Conservation (phyloP, 1,140 invertebrate species). For the Mya arenaria region DNA sequence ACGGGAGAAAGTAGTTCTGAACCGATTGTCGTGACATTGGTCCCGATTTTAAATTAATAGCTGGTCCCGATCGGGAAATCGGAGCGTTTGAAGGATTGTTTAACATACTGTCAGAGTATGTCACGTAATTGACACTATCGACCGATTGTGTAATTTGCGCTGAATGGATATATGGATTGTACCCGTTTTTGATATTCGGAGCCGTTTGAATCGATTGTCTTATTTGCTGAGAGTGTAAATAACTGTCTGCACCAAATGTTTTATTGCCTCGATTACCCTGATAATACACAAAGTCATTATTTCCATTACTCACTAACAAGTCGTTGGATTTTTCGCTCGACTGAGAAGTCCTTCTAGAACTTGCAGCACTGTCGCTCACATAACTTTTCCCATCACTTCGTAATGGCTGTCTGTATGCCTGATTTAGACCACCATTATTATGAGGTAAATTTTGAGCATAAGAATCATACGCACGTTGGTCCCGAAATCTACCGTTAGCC, state of each 20-base stretch:
- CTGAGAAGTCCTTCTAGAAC: slow-evolving; percentile 38
- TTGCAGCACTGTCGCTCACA: slow-evolving; percentile 17
- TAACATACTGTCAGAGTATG: slow-evolving; percentile 43
- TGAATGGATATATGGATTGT: slow-evolving; percentile 43
- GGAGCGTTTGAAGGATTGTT: slow-evolving; percentile 15
- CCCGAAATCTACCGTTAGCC: slow-evolving; percentile 9
- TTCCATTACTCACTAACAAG: background rate
- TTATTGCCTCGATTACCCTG: background rate
- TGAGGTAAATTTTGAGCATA: slow-evolving; percentile 1
- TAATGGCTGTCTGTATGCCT: too few relatives aligned
- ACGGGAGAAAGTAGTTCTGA: slow-evolving; percentile 43
- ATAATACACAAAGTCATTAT: background rate
- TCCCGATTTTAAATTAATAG: slow-evolving; percentile 53
- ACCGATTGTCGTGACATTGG: slow-evolving; percentile 43
- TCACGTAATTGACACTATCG: slow-evolving; percentile 23
- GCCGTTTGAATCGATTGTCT: slow-evolving; percentile 22
- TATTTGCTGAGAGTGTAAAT: slow-evolving; percentile 14
- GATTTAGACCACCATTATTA: background rate
- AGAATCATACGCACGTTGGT: background rate
- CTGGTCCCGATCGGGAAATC: slow-evolving; percentile 54
- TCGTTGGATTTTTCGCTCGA: slow-evolving; percentile 14
- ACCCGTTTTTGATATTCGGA: slow-evolving; percentile 10
- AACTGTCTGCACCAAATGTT: background rate
- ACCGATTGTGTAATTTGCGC: slow-evolving; percentile 23
- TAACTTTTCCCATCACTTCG: too few relatives aligned